phyloP scores from a whole-genome alignment of 2,113 vertebrate species.

The Thryonomys swinderianus region DNA sequence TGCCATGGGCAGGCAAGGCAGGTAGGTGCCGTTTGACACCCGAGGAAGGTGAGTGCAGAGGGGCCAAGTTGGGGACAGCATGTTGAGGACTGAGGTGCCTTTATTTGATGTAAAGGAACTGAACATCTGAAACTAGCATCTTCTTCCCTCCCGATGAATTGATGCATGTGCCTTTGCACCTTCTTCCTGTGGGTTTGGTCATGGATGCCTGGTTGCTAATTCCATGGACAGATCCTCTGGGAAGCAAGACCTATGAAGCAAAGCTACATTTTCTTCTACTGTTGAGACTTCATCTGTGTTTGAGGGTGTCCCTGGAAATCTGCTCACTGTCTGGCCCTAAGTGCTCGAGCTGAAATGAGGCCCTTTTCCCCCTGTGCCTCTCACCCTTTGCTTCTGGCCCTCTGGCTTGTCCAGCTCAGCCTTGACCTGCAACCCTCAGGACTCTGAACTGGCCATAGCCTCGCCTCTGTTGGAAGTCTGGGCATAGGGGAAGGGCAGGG shows the following conservation, averaged over 20 bases:
- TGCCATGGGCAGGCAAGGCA: neutral
- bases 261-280: neutral
- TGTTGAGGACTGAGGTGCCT: neutral
- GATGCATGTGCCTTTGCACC: neutral
- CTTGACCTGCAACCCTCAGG: too few species aligned
- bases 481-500: too few species aligned
- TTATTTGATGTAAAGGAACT: neutral
- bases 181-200: neutral
- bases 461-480: neutral
- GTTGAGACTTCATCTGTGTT: neutral
- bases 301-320: neutral
- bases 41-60: neutral
- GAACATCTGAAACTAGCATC: neutral
- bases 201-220: neutral
- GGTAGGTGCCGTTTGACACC: neutral
- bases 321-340: rapidly evolving
- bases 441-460: neutral
- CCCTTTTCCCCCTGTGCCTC: rapidly evolving
- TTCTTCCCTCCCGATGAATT: neutral
- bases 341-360: neutral
- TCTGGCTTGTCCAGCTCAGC: neutral
- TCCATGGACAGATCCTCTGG: neutral
- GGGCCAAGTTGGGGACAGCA: neutral
- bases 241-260: neutral
- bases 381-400: neutral